Base-by-base conservation (phyloP, 2,797 vertebrate genomes). In the Pseudotriccus pelzelni region DNA sequence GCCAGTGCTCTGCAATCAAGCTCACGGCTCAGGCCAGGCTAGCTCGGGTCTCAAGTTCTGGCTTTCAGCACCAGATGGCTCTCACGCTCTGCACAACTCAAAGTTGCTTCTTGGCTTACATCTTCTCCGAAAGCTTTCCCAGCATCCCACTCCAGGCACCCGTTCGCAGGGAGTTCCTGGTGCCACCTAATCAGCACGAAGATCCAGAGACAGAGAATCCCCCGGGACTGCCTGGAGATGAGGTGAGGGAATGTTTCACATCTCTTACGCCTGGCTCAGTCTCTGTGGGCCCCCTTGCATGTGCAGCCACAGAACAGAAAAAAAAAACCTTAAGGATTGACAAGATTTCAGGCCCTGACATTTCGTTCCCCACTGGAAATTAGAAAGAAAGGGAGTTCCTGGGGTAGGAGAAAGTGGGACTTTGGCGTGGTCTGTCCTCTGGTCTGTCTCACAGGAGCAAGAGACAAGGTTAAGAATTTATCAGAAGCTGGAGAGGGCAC, bases 51-150 rank as follows among this genome's bases (percentile, higher is more conserved):
- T 34, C 59, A 10, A 21, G 46, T 68, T 73, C 88, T 75, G 37
- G 7, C 17, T 68, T 28, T 24, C 34, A 75, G 84, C 92, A 92
- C 50, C 90, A 96, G 92, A 16, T 76, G 92, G 92, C 92, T 69
- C 94, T 53, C 80, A 27, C 0, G 43, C 46, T 62, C 80, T 19
- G 41, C 67, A 63, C 19, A 49, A 16, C 34, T 52, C 46, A 9
- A 4, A 41, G 32, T 36, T 63, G 39, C 32, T 37, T 1, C 52
- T 30, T 4, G 6, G 46, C 24, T 58, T 24, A 12, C 6, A 28
- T 7, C 75, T 64, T 9, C 27, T 24, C 67, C 63, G 2, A 30
- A 73, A 28, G 2, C 1, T 16, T 59, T 55, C n/a, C 78, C 36
- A 25, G 39, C 16, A 25, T 18, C 32, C 17, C 5, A 39, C 30